phyloP scores from a whole-genome alignment of 1,140 invertebrate genomes.

The Pararge aegeria region DNA sequence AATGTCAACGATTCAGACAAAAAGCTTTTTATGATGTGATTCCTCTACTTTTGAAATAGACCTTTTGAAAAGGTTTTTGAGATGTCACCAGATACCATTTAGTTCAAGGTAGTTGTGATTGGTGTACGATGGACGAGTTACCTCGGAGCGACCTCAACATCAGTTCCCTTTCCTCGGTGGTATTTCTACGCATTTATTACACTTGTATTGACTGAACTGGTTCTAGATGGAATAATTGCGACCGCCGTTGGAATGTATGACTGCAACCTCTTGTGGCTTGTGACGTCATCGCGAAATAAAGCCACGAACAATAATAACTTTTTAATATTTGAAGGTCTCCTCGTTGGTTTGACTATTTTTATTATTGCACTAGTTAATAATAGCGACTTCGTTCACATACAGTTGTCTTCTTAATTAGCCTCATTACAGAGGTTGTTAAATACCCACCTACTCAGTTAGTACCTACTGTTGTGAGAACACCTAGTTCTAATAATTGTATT shows the following conservation, averaged over 20 bases:
- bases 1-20: too few species aligned
- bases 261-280: constrained; percentile 30
- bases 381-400: background rate
- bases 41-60: background rate
- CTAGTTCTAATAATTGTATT: too few species aligned
- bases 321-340: constrained; percentile 23
- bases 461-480: too few species aligned
- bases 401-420: too few species aligned
- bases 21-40: background rate
- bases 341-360: constrained; percentile 1
- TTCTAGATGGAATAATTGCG: constrained; percentile 47
- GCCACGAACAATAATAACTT: constrained; percentile 27
- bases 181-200: constrained; percentile 51
- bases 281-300: constrained; percentile 29
- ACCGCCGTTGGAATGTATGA: constrained; percentile 38
- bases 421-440: too few species aligned
- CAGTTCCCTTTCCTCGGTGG: constrained; percentile 57
- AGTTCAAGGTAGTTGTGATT: constrained; percentile 52
- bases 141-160: constrained; percentile 57
- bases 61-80: constrained; percentile 10
- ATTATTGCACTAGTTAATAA: background rate
- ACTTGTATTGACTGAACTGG: constrained; percentile 46
- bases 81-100: constrained; percentile 43
- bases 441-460: too few species aligned
- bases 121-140: constrained; percentile 36